Evolutionary conservation across 2,888 invertebrate genomes (phyloP), one percentile per base, ranked within the genome.

Genomic region (Pediacus dermestoides): DNA sequence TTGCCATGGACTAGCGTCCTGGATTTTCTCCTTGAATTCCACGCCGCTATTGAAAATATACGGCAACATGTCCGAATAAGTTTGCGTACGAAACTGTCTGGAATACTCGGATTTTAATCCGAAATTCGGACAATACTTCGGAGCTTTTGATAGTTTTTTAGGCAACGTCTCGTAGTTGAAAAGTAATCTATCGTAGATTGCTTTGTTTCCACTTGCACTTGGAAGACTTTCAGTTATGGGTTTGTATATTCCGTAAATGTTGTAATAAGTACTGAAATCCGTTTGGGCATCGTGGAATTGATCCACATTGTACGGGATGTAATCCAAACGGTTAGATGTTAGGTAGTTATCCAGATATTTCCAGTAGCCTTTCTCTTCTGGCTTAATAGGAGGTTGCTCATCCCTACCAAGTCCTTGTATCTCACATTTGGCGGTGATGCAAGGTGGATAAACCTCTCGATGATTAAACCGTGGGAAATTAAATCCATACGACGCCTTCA

Each of bases 271-370:
- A 2, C 66, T 51, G 11, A 66, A 55, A 44, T 72, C 67, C 37
- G 68, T 68, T 37, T 55, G 58, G 1, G 64, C 61, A 9, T 58
- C 62, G 18, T 63, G 49, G 30, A 61, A 48, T 44, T 66, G 56
- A 1, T 63, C 52, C 18, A 51, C 39, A 6, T 49, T 58, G 44
- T 65, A 66, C 4, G 64, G 61, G 8, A 61, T 42, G 48, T 66
- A 66, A 2, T 57, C 52, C 8, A 60, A 50, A 40, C 59, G 60
- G 27, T 60, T 58, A 2, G 66, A 67, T 3, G 68, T 68, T 37
- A 70, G 49, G 44, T 72, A 73, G 16, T 68, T 67, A 53, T 72
- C 72, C 34, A 66, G 41, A 39, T 57, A 55, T 52, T 66, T 70
- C 49, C 60, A 60, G 46, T 56, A 60, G 7, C 71, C 67, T 11